Conservation (phyloP, 1,140 invertebrate genomes). For the Drosophila hydei region DNA sequence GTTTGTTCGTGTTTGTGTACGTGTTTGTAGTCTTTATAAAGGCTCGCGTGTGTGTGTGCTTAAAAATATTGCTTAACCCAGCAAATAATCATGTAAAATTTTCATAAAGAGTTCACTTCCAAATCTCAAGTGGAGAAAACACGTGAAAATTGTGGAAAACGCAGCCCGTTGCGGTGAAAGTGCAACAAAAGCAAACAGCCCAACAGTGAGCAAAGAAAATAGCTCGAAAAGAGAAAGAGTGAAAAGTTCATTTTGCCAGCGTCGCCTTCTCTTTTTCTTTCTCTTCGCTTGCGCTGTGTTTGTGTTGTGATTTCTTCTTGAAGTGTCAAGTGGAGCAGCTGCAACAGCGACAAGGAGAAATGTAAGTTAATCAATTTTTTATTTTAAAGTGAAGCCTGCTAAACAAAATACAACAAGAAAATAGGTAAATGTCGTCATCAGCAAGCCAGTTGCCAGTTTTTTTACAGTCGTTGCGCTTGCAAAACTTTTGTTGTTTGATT, state of each 20-base stretch:
- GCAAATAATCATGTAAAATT: constrained; percentile 56
- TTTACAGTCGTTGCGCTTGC: constrained; percentile 49
- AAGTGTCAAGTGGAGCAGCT: constrained; percentile 32
- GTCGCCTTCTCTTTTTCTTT: constrained; percentile 30
- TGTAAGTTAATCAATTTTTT: constrained; percentile 48
- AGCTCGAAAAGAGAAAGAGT: constrained; percentile 49
- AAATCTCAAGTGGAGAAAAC: constrained; percentile 51
- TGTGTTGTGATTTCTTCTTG: constrained; percentile 26
- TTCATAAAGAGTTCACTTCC: constrained; percentile 30
- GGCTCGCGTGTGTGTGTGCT: constrained; percentile 31
- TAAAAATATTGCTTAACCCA: constrained; percentile 70
- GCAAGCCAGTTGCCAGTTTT: constrained; percentile 34
- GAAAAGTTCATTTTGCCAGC: constrained; percentile 39
- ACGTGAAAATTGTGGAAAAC: constrained; percentile 63
- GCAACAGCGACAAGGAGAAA: constrained; percentile 31
- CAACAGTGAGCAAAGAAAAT: constrained; percentile 36
- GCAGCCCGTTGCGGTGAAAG: constrained; percentile 58
- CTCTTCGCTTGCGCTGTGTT: constrained; percentile 26
- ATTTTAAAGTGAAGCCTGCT: constrained; percentile 41
- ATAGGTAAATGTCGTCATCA: constrained; percentile 66
- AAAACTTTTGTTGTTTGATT: constrained; percentile 70
- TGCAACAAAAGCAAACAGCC: constrained; percentile 43
- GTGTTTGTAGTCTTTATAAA: constrained; percentile 32
- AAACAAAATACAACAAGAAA: constrained; percentile 3
- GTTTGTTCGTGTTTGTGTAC: constrained; percentile 20